Evolutionary conservation across 1,140 invertebrate species (phyloP).

Genomic region (Drosophila leontia): DNA sequence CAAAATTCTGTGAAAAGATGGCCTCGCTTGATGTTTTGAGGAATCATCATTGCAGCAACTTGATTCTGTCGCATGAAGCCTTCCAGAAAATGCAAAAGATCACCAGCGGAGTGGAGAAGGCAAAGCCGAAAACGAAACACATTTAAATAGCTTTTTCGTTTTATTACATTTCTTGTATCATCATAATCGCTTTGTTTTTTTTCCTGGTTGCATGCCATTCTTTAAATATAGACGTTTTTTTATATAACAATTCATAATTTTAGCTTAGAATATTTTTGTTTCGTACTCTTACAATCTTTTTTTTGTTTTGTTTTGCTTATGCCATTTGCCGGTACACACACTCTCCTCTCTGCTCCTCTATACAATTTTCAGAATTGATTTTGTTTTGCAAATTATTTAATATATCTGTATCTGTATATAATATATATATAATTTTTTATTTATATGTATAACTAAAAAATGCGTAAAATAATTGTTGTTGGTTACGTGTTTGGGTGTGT

Average conservation of each 20-base stretch:
- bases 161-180: conserved; percentile 72
- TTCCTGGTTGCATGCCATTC: conserved; percentile 64
- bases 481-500: conserved; percentile 40
- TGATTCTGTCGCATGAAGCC: conserved; percentile 44
- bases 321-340: conserved; percentile 54
- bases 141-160: conserved; percentile 57
- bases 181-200: conserved; percentile 54
- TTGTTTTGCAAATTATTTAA: conserved; percentile 65
- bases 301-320: conserved; percentile 41
- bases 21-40: conserved; percentile 38
- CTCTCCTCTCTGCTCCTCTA: conserved; percentile 20
- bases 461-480: conserved; percentile 75
- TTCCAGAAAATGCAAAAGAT: conserved; percentile 21
- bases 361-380: conserved; percentile 68
- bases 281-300: conserved; percentile 68
- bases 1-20: conserved; percentile 28
- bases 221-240: conserved; percentile 67
- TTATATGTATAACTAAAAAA: conserved; percentile 76
- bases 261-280: conserved; percentile 76
- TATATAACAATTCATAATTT: conserved; percentile 84
- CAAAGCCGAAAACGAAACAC: conserved; percentile 1
- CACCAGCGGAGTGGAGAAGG: background rate
- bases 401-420: conserved; percentile 65
- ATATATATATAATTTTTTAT: conserved; percentile 58
- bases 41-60: conserved; percentile 14